Conservation (phyloP, 2,888 invertebrate species). For the Sisyra terminalis region DNA sequence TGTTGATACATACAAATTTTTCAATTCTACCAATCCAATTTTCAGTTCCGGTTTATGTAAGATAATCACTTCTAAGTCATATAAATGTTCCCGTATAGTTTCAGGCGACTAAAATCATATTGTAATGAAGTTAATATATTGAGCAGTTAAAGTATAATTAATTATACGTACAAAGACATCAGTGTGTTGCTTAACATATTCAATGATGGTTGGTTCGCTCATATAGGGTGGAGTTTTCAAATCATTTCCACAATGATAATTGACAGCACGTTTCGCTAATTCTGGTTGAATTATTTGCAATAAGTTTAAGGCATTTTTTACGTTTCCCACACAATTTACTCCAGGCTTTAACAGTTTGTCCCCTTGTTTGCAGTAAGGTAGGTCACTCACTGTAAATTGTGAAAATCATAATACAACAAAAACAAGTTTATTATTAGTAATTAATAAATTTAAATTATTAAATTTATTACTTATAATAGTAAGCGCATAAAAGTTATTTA, state of each 20-base stretch:
- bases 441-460: slow-evolving; percentile 1
- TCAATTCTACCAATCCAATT: not conserved
- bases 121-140: not conserved
- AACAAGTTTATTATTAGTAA: not conserved
- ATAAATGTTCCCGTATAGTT: slow-evolving; percentile 33
- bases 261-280: slow-evolving; percentile 38
- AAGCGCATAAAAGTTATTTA: not conserved
- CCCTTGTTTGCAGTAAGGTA: slow-evolving; percentile 35
- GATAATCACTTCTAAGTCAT: slow-evolving; percentile 50
- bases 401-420: too few relatives aligned
- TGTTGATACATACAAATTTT: slow-evolving; percentile 1
- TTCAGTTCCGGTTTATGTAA: slow-evolving; percentile 60
- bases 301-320: slow-evolving; percentile 43
- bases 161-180: not conserved
- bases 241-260: slow-evolving; percentile 34
- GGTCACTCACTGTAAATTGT: slow-evolving; percentile 28
- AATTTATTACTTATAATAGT: not conserved
- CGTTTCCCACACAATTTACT: slow-evolving; percentile 46
- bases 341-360: slow-evolving; percentile 29
- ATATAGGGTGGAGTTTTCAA: slow-evolving; percentile 35
- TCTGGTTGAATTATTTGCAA: slow-evolving; percentile 47
- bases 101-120: slow-evolving; percentile 24
- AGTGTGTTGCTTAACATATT: not conserved
- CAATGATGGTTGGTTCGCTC: slow-evolving; percentile 24
- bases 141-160: too few relatives aligned